Evolutionary conservation across 2,113 vertebrate species (phyloP), one percentile per base, ranked within the genome.

Genomic region (Chinchilla lanigera): DNA sequence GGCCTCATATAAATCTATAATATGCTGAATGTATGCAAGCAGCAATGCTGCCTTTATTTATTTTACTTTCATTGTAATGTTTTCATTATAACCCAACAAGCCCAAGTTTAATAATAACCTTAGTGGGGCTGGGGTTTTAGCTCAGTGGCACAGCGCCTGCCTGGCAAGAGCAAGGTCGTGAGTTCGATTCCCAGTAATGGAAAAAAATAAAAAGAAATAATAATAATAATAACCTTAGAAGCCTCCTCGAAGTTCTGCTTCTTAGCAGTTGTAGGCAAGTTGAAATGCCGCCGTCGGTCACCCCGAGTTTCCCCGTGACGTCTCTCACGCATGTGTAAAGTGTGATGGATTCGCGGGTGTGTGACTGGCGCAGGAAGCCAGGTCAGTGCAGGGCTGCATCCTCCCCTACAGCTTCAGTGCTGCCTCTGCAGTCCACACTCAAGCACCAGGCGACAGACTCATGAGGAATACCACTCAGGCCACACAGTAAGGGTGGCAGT

Each of bases 41-140:
- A 17, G 1, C 28, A 30, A 11, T 1, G 28, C 28, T 30, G 16
- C 6, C 28, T 28, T 50, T 17, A 3, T 4, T 16, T 12, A 3
- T 80, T 17, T 28, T 14, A 9, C 77, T 33, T 30, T 30, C 13
- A 6, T 22, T 28, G 24, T 16, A 28, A 28, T 24, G 12, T 28
- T 77, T 47, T 19, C 26, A 10, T 17, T 33, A 4, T 52, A 35
- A 33, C 12, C 13, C 28, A 7, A 14, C 44, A 7, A 17, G 75
- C 44, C 75, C 30, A 35, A 17, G 41, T 30, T 52, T 52, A 50
- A 20, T 5, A 8, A 52, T 30, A 14, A 16, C 6, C 2, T 33
- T 0, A 20, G 28, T n/a, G n/a, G n/a, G n/a, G n/a, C n/a, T n/a
- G n/a, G n/a, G n/a, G n/a, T n/a, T n/a, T n/a, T n/a, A n/a, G n/a